Base-by-base conservation (phyloP, 2,888 invertebrate species). In the Caenorhabditis wallacei region DNA sequence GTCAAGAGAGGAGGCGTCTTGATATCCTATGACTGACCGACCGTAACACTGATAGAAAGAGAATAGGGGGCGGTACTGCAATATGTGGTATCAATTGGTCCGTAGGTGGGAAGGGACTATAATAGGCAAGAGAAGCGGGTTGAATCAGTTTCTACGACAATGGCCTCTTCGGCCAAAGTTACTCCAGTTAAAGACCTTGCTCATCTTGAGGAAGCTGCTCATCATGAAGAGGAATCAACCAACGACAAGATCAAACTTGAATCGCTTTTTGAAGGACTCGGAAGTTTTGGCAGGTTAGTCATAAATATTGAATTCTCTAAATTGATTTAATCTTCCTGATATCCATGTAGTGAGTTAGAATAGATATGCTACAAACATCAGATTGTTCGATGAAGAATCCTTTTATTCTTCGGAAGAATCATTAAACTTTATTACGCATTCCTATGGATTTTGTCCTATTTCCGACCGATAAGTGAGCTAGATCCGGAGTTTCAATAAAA, bases 231-330 rank as follows among this genome's bases (percentile, higher is more conserved):
- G n/a, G 74, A 80, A 26, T 24, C 48, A 2, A 13, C 56, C 0
- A 64, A 57, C 40, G 70, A 81, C 57, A 81, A 75, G 53, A 61
- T 81, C 70, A 75, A 81, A 48, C 63, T 81, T 18, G 81, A 81
- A 61, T 74, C 69, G 57, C 54, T 82, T 18, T 71, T 82, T 51
- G 82, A 82, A 43, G 56, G 69, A 66, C 71, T 82, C n/a, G 82
- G 82, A 48, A 82, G 70, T 35, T 82, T 82, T 26, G 82, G 82
- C 64, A 82, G 76, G 81, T 81, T 18, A 61, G 70, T 72, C 18
- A 13, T 22, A 10, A 54, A 43, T 43, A 5, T 43, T 43, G 37
- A 37, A 37, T 37, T 20, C 20, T 53, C 20, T 53, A 53, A 53
- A 48, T 4, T n/a, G 48, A 16, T 48, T 10, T 18, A 53, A 53